Evolutionary conservation across 2,888 invertebrate genomes (phyloP), one percentile per base, ranked within the genome.

Genomic region (Lasioglossum marginatum): DNA sequence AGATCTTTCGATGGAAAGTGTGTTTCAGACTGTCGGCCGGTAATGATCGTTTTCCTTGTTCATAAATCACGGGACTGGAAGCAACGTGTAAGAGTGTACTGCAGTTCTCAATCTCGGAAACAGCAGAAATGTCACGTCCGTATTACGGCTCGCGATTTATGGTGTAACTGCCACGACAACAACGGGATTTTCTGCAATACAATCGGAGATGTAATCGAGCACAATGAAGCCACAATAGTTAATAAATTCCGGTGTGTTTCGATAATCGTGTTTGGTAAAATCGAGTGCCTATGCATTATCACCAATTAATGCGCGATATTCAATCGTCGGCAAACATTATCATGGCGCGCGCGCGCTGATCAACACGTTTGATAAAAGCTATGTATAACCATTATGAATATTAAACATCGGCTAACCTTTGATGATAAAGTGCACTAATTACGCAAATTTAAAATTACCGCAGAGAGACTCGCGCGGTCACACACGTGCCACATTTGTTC

Each of bases 231-330:
- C 43, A 4, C 27, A 63, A 43, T 57, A 16, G 31, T 70, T 31
- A 68, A 70, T 80, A n/a, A 37, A 60, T 45, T 37, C 27, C 34
- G n/a, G 4, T 16, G 27, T 37, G 45, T 70, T 75, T 48, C 52
- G n/a, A 31, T 82, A 48, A 79, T 75, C 57, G 8, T 4, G 23
- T 48, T 57, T 31, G 19, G 16, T 19, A 23, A 79, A 75, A 79
- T 79, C 45, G n/a, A 60, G 48, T 31, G 45, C 73, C 74, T 79
- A 27, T 27, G 27, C 27, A 31, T 12, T 40, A 14, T 16, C 23
- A 16, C 31, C 57, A 40, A 43, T 71, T 40, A 63, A 8, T 52
- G 16, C 8, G 1, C 45, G 68, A 10, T 31, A 70, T 75, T 37
- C 31, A 60, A 76, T 34, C 16, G 52, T 37, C 27, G 27, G 40